Conservation (phyloP, 2,888 invertebrate species). For the Ectemnius lituratus region DNA sequence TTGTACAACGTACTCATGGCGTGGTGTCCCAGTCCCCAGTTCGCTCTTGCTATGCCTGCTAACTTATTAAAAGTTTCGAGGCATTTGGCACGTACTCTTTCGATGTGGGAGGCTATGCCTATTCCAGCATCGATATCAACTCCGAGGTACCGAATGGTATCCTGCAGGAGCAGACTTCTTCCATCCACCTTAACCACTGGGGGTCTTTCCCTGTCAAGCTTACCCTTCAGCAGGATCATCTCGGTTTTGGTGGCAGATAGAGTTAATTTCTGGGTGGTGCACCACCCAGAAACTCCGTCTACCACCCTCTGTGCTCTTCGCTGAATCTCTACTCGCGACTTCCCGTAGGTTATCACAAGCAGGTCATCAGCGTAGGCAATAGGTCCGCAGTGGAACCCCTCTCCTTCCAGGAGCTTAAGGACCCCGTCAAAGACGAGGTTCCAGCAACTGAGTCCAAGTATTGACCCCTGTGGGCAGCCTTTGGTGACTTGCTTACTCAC, state of each 20-base stretch:
- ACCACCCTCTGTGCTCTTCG: background rate
- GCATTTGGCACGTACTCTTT: no score
- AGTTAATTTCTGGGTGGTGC: background rate
- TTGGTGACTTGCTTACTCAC: no score
- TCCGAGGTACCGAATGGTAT: conserved; percentile 2
- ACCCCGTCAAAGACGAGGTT: conserved; percentile 8
- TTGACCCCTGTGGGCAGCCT: conserved; percentile 20
- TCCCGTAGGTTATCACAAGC: background rate
- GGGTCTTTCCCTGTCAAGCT: background rate
- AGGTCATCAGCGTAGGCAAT: conserved; percentile 15
- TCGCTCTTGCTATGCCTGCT: no score
- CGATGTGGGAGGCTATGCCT: no score
- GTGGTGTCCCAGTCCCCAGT: no score
- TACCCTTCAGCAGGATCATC: conserved; percentile 7
- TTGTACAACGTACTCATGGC: no score
- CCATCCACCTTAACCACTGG: background rate
- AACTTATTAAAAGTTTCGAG: no score
- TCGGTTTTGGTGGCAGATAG: conserved; percentile 6
- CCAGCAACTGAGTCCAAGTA: background rate
- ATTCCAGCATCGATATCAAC: no score
- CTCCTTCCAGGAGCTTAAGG: background rate
- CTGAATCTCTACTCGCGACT: background rate
- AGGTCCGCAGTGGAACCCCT: background rate
- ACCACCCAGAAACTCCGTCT: background rate
- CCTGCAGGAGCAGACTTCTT: background rate